Conservation (phyloP, 2,888 invertebrate species). For the Eristalinus aeneus region DNA sequence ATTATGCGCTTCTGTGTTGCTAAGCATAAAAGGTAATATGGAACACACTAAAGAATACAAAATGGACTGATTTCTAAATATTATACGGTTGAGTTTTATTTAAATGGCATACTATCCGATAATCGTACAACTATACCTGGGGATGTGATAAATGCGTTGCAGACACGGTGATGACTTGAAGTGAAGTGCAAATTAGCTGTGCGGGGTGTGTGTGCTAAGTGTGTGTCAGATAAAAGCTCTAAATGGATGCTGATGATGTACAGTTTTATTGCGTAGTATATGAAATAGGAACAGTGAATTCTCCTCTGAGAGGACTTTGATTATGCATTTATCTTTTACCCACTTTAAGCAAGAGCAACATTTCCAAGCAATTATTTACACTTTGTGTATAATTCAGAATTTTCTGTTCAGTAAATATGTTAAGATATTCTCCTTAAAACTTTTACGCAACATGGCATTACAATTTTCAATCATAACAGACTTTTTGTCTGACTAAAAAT, state of each 20-base stretch:
- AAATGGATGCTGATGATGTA: background rate
- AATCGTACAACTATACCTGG: conserved; percentile 60
- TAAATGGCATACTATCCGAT: background rate
- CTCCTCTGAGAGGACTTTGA: background rate
- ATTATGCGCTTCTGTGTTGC: conserved; percentile 69
- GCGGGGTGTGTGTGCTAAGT: background rate
- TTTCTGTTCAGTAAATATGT: no score
- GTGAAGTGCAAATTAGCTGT: background rate
- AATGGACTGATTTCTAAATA: conserved; percentile 18
- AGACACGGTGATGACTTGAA: background rate
- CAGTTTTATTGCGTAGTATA: no score
- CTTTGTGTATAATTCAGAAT: no score
- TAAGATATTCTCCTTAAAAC: no score
- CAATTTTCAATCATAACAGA: no score
- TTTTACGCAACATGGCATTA: no score
- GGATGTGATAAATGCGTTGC: background rate
- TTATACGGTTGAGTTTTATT: background rate
- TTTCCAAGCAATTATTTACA: no score
- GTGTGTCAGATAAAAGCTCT: no score
- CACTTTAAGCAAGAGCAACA: no score
- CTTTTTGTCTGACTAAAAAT: no score
- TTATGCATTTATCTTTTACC: background rate
- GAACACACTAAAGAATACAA: conserved; percentile 43
- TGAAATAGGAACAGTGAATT: no score
- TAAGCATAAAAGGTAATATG: conserved; percentile 56